These are phyloP conservation scores for Magallana ariakensis DNA, from an alignment of 1,140 invertebrate species.

Conservation along the genomic window DNA sequence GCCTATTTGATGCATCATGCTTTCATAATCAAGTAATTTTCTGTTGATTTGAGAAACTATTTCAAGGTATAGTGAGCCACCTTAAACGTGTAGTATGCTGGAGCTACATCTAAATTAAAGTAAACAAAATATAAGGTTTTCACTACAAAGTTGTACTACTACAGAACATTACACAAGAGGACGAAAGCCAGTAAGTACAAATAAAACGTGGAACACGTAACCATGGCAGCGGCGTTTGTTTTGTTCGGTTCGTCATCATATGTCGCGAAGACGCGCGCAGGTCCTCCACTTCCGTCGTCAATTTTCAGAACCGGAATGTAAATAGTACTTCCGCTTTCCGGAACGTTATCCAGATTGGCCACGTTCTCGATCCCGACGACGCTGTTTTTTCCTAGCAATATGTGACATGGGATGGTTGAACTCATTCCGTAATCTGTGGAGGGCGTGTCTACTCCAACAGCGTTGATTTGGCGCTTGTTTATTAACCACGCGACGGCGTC, in stretches of 20 bases:
- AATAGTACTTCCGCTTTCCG: conserved; percentile 52
- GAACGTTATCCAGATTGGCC: conserved; percentile 60
- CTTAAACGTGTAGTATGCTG: no score
- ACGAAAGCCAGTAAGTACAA: not conserved
- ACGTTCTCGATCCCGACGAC: conserved; percentile 58
- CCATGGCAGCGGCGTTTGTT: not conserved
- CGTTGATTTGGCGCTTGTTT: conserved; percentile 81
- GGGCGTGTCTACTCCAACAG: conserved; percentile 84
- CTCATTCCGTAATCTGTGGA: conserved; percentile 82
- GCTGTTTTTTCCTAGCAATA: conserved; percentile 40
- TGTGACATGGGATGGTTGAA: conserved; percentile 40
- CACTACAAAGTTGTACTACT: no score
- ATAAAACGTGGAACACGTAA: not conserved
- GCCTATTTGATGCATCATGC: no score
- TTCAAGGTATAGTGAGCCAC: no score
- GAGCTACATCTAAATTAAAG: no score
- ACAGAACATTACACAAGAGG: no score
- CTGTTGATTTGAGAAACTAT: no score
- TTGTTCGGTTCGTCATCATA: conserved; percentile 53
- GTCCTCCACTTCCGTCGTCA: conserved; percentile 56
- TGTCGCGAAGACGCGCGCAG: conserved; percentile 59
- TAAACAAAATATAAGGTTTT: no score
- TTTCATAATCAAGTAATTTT: no score
- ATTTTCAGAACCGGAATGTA: conserved; percentile 56
- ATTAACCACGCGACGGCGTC: conserved; percentile 84